Evolutionary conservation across 1,140 invertebrate genomes (phyloP).

Genomic region (Trichonephila clavata): DNA sequence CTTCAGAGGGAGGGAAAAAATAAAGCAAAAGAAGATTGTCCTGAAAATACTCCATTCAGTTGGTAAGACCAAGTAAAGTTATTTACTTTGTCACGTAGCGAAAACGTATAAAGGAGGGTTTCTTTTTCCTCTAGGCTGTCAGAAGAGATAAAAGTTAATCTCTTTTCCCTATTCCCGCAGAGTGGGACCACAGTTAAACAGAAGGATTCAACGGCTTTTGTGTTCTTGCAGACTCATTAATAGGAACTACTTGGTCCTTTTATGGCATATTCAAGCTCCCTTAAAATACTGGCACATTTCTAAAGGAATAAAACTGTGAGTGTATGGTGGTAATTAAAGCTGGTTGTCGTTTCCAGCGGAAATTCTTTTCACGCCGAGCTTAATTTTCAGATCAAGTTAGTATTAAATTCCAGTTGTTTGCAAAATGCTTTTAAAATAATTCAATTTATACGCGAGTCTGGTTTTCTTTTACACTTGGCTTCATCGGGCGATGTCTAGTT

Average conservation of each 20-base stretch:
- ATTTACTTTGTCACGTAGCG: conserved; percentile 74
- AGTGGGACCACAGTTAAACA: conserved; percentile 66
- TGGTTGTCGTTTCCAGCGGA: conserved; percentile 15
- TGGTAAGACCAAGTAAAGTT: conserved; percentile 56
- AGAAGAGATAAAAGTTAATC: conserved; percentile 75
- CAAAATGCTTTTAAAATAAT: conserved; percentile 26
- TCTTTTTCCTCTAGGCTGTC: conserved; percentile 68
- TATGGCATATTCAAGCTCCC: conserved; percentile 45
- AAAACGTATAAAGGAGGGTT: conserved; percentile 62
- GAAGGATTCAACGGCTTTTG: conserved; percentile 58
- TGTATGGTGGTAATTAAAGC: conserved; percentile 29
- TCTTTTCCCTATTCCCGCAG: conserved; percentile 41
- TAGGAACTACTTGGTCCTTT: conserved; percentile 54
- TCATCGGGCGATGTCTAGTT: background rate
- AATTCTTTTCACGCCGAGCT: background rate
- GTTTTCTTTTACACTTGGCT: background rate
- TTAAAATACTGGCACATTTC: conserved; percentile 34
- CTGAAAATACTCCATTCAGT: conserved; percentile 45
- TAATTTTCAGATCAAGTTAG: conserved; percentile 16
- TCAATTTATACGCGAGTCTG: background rate
- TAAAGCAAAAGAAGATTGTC: conserved; percentile 2
- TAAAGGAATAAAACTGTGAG: conserved; percentile 4
- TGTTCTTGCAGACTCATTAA: conserved; percentile 52
- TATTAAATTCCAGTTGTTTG: background rate
- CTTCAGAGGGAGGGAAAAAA: background rate